These are phyloP conservation scores for Cryptocephalus moraei DNA, from an alignment of 2,888 invertebrate species.

Conservation along the genomic window DNA sequence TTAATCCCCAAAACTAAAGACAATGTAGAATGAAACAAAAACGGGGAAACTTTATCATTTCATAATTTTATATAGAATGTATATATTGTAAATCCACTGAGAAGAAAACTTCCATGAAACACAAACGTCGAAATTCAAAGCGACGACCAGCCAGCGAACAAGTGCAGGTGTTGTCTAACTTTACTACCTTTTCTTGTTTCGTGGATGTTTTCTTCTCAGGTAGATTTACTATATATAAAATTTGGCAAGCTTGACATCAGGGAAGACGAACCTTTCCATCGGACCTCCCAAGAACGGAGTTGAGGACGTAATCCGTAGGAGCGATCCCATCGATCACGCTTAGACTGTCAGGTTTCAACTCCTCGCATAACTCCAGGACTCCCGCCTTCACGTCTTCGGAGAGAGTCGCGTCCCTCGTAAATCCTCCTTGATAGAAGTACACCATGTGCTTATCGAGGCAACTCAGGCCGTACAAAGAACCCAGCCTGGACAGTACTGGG, in stretches of 20 bases:
- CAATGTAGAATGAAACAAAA: too few relatives aligned
- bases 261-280: conserved; percentile 67
- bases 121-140: too few relatives aligned
- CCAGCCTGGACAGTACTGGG: conserved; percentile 40
- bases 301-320: conserved; percentile 81
- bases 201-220: too few relatives aligned
- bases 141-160: too few relatives aligned
- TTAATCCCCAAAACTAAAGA: neutral
- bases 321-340: conserved; percentile 76
- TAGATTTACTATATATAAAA: too few relatives aligned
- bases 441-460: conserved; percentile 50
- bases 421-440: conserved; percentile 51
- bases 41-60: too few relatives aligned
- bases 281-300: conserved; percentile 75
- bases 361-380: conserved; percentile 56
- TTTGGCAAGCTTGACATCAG: too few relatives aligned
- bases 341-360: conserved; percentile 66
- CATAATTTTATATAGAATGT: too few relatives aligned
- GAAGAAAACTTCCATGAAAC: too few relatives aligned
- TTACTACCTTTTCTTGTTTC: too few relatives aligned
- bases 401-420: conserved; percentile 32
- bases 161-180: neutral
- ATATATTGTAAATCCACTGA: too few relatives aligned
- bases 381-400: conserved; percentile 54
- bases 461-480: conserved; percentile 46